phyloP scores from a whole-genome alignment of 2,888 invertebrate genomes.

The Cybosia mesomella region DNA sequence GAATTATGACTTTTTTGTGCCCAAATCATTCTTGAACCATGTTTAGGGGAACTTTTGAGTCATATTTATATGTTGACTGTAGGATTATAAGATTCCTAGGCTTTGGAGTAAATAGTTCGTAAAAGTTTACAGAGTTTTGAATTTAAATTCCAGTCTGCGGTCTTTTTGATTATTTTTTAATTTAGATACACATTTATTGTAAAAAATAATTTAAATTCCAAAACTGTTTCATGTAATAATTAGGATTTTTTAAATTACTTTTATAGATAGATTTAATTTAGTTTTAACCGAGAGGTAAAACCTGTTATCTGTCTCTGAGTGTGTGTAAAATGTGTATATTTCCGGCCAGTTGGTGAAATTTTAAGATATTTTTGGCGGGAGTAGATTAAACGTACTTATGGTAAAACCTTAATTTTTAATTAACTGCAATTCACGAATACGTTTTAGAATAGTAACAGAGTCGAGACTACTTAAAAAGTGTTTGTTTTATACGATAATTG shows the following conservation, averaged over 20 bases:
- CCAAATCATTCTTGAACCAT: slow-evolving; percentile 64
- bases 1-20: slow-evolving; percentile 77
- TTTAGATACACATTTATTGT: too few relatives aligned
- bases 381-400: not conserved
- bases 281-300: too few relatives aligned
- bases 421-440: not conserved
- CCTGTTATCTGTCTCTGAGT: too few relatives aligned
- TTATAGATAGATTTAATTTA: too few relatives aligned
- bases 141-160: too few relatives aligned
- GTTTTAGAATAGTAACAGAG: not conserved
- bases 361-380: too few relatives aligned
- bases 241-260: too few relatives aligned
- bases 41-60: slow-evolving; percentile 47
- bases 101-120: not conserved
- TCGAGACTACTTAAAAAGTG: not conserved
- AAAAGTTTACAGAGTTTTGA: not conserved
- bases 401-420: not conserved
- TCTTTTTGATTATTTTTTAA: not conserved
- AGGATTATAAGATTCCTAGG: slow-evolving; percentile 30
- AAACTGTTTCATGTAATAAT: too few relatives aligned
- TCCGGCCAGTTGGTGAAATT: too few relatives aligned
- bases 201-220: too few relatives aligned
- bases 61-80: slow-evolving; percentile 49
- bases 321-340: too few relatives aligned
- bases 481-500: not conserved